These are phyloP conservation scores for Schizothorax lantsangensis DNA, from an alignment of 2,797 vertebrate genomes.

Conservation along the genomic window DNA sequence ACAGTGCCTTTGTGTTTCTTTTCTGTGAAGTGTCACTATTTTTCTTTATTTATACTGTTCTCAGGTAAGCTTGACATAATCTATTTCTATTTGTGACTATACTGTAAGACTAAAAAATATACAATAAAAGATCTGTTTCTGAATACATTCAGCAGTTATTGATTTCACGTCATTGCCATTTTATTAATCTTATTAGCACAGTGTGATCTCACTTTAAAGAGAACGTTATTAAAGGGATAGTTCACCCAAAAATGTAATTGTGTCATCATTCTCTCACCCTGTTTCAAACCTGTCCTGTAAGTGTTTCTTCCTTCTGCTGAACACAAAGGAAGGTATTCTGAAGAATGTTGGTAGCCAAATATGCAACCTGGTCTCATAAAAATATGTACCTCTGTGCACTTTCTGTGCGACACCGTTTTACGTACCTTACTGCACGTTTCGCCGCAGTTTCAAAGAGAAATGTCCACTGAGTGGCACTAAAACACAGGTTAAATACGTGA, in stretches of 20 bases:
- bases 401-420: too few species aligned
- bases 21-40: not conserved
- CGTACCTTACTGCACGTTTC: too few species aligned
- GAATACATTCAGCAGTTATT: not conserved
- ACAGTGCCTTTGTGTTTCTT: not conserved
- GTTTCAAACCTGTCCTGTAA: too few species aligned
- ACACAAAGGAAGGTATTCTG: not conserved
- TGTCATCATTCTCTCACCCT: too few species aligned
- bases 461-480: too few species aligned
- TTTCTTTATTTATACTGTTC: not conserved
- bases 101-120: not conserved
- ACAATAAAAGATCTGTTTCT: not conserved
- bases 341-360: too few species aligned
- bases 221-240: not conserved
- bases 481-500: too few species aligned
- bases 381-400: too few species aligned
- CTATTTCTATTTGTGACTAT: not conserved
- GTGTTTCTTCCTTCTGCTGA: not conserved
- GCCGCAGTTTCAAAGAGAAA: too few species aligned
- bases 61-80: not conserved
- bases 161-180: not conserved
- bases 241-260: too few species aligned
- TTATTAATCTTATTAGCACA: not conserved
- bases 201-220: not conserved
- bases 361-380: too few species aligned